Conservation (phyloP, 2,888 invertebrate species). For the Corbicula japonica region DNA sequence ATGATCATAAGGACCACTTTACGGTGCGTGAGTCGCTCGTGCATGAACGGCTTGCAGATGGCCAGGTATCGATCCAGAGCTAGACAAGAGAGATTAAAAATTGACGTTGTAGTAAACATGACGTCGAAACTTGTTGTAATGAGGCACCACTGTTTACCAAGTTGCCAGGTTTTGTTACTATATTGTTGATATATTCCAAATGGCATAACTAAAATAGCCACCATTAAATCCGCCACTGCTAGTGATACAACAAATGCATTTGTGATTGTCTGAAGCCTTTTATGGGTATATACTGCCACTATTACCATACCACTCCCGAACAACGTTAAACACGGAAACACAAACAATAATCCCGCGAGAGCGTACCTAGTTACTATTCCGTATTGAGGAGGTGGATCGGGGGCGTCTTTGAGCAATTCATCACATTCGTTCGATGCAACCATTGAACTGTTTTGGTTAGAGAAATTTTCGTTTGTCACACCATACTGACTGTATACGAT, state of each 20-base stretch:
- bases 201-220: constrained; percentile 83
- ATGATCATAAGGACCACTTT: constrained; percentile 78
- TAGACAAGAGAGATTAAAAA: constrained; percentile 82
- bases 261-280: constrained; percentile 79
- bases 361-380: constrained; percentile 61
- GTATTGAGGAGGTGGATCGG: constrained; percentile 77
- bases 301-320: constrained; percentile 80
- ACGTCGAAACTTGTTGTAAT: constrained; percentile 82
- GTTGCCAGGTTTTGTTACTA: constrained; percentile 78
- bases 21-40: constrained; percentile 78
- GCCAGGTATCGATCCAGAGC: constrained; percentile 83
- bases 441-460: no score
- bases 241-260: constrained; percentile 83
- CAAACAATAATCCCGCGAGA: constrained; percentile 73
- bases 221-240: constrained; percentile 81
- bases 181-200: constrained; percentile 82
- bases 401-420: constrained; percentile 65
- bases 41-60: constrained; percentile 82
- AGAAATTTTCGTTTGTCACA: no score
- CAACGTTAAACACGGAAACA: constrained; percentile 78
- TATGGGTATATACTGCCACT: constrained; percentile 79
- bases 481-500: no score
- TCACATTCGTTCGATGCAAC: no score
- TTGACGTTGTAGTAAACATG: constrained; percentile 83
- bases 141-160: constrained; percentile 76